Base-by-base conservation (phyloP, 1,140 invertebrate species). In the Leucophenga varia region DNA sequence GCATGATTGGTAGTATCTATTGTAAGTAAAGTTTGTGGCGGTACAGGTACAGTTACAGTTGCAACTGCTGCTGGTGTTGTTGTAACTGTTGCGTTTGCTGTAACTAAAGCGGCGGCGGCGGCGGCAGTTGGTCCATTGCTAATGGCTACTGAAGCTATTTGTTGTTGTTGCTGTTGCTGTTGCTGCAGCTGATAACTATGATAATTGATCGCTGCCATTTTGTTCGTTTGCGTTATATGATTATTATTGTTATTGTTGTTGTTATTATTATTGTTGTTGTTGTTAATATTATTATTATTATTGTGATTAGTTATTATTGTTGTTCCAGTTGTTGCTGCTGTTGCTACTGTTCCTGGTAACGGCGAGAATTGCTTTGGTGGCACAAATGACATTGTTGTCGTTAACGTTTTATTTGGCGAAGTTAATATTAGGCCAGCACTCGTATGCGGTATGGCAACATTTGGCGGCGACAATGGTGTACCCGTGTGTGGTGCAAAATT, bases 1-100 rank as follows among this genome's bases (percentile, higher is more conserved):
- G 10, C 55, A 36, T 69, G 63, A 50, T 59, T 68, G n/a, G n/a
- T n/a, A 2, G 52, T 64, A 49, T 68, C 64, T 41, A 64, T 46
- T 45, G 61, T 68, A 21, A 69, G 57, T 22, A 58, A 35, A 7
- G 51, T 45, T 59, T 56, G 54, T 34, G 60, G 30, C 9, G 31
- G 31, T 14, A 20, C 56, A 3, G 47, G 2, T 18, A 38, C 25
- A 22, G 40, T 36, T 13, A 43, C 22, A 14, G 54, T n/a, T 10
- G 42, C 6, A 5, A 16, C 41, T 20, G 43, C 30, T 12, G 47
- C n/a, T 41, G 37, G 43, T 30, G 42, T 17, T 13, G 31, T 18
- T 32, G 36, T 22, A 13, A 31, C 17, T 20, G 14, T 32, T n/a
- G 14, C n/a, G n/a, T n/a, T n/a, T 19, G 44, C 20, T 31, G 20